Conservation (phyloP, 2,113 vertebrate genomes). For the Perca schrenkii region DNA sequence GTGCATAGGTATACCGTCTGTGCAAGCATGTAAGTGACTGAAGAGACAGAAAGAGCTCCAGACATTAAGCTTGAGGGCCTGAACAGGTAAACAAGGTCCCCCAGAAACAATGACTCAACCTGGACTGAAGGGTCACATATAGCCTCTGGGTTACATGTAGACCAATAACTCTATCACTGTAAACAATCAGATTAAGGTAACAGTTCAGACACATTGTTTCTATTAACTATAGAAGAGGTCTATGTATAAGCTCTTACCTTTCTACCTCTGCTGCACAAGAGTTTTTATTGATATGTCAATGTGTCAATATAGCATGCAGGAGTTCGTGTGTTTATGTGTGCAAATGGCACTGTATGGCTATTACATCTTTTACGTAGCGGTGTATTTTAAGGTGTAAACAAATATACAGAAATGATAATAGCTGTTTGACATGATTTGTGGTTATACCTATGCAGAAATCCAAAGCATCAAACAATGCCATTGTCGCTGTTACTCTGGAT, state of each 20-base stretch:
- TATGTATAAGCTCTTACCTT: neutral
- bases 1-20: neutral
- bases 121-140: conserved; percentile 22
- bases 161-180: neutral
- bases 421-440: neutral
- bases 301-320: neutral
- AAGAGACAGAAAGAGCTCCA: neutral
- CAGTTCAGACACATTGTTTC: neutral
- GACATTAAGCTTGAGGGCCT: conserved; percentile 7
- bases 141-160: conserved; percentile 12
- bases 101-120: conserved; percentile 26
- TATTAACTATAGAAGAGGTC: neutral
- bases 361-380: neutral
- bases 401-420: neutral
- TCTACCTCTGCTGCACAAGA: neutral
- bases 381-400: neutral
- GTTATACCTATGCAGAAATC: neutral
- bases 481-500: neutral
- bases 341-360: neutral
- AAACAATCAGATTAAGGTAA: conserved; percentile 12
- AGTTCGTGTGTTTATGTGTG: neutral
- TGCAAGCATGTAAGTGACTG: neutral
- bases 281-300: neutral
- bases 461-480: conserved; percentile 1
- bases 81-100: conserved; percentile 23